These are phyloP conservation scores for Drosophila takahashii DNA, from an alignment of 1,140 invertebrate species.

Conservation along the genomic window DNA sequence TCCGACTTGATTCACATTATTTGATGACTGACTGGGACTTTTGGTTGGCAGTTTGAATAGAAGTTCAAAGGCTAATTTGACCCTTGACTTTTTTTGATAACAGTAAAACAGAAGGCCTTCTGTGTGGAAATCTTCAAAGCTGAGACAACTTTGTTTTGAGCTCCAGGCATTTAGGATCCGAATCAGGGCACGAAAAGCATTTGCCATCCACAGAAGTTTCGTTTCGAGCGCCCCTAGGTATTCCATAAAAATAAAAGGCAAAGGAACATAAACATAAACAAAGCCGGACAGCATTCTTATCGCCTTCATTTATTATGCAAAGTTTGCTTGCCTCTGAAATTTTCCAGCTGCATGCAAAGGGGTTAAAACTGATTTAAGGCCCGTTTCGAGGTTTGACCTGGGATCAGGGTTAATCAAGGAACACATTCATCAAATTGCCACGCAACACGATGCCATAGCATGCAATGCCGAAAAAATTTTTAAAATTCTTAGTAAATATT, in stretches of 20 bases:
- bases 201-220: slow-evolving; percentile 56
- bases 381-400: slow-evolving; percentile 1
- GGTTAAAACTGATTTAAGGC: slow-evolving; percentile 1
- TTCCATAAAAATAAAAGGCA: slow-evolving; percentile 45
- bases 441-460: slow-evolving; percentile 61
- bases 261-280: slow-evolving; percentile 51
- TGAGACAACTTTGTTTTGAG: slow-evolving; percentile 5
- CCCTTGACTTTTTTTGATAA: slow-evolving; percentile 5
- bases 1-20: slow-evolving; percentile 25
- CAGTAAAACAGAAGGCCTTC: slow-evolving; percentile 21
- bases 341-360: slow-evolving; percentile 50
- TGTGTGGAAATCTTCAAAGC: slow-evolving; percentile 36
- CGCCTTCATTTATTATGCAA: slow-evolving; percentile 73
- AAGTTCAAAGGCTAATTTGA: slow-evolving; percentile 37
- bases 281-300: slow-evolving; percentile 52
- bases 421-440: slow-evolving; percentile 77
- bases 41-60: slow-evolving; percentile 2
- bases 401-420: slow-evolving; percentile 60
- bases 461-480: slow-evolving; percentile 43
- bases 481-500: slow-evolving; percentile 3
- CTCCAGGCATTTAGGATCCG: slow-evolving; percentile 18
- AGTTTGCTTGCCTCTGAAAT: slow-evolving; percentile 52
- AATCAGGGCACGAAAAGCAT: slow-evolving; percentile 45
- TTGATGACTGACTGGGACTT: slow-evolving; percentile 6
- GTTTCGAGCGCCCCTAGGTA: slow-evolving; percentile 45